Evolutionary conservation across 2,113 vertebrate species (phyloP).

Genomic region (human): GRCh38 chr12:44340001-44340500

Average conservation of each 20-base stretch:
- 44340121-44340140: background rate
- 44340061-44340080: background rate
- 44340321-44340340: background rate
- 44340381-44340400: background rate
- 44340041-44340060: background rate
- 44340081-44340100: background rate
- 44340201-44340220: background rate
- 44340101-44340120: background rate
- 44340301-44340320: background rate
- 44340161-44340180: background rate
- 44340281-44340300: background rate
- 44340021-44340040: background rate
- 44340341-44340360: background rate
- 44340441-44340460: background rate
- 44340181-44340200: background rate
- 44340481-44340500: background rate
- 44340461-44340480: background rate
- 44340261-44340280: background rate
- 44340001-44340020: background rate
- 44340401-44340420: background rate
- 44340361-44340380: background rate
- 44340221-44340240: background rate
- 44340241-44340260: background rate
- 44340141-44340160: background rate
- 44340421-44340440: accelerated